Base-by-base conservation (phyloP, 2,113 vertebrate species). In the Aegithalos caudatus region DNA sequence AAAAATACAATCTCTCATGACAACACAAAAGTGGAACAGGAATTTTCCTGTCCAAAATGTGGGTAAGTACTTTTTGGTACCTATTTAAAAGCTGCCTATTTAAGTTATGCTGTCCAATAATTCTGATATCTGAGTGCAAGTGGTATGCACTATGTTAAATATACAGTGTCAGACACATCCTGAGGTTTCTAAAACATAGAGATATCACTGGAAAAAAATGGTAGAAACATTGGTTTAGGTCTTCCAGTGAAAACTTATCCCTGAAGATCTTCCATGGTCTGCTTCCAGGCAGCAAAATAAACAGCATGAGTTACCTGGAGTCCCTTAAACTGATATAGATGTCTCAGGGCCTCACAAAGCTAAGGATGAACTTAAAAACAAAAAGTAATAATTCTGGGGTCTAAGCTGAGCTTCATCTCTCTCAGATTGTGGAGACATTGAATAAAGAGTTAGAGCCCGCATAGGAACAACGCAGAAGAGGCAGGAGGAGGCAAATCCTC, bases 121-220 rank as follows among this genome's bases (percentile, higher is more conserved):
- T 66, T 91, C 73, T 67, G 77, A 50, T 73, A 82, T 18, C 38
- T 33, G 20, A 95, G 33, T 81, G 25, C 61, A 82, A 90, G 35
- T 67, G 47, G 62, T 7, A 62, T 1, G 56, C 11, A 65, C 47
- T 37, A 3, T 37, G 61, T 77, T 13, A 83, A 85, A 77, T 25
- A 40, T 54, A 64, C 23, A 11, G 29, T 48, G 27, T 50, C 56
- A 91, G 33, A 19, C 16, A 62, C n/a, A 85, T 76, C 69, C 81
- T 42, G 17, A 29, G 9, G 27, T 76, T 92, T 82, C 57, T 65
- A 67, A 86, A 94, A 15, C 11, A 73, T 66, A 53, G 50, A 4
- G 0, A 6, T 28, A 66, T 11, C 27, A 40, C 4, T 0, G 2
- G 31, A 9, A 35, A 57, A 40, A 70, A 45, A 61, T 3, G 12